Evolutionary conservation across 2,888 invertebrate genomes (phyloP).

Genomic region (Archaeoteleia sp.): DNA sequence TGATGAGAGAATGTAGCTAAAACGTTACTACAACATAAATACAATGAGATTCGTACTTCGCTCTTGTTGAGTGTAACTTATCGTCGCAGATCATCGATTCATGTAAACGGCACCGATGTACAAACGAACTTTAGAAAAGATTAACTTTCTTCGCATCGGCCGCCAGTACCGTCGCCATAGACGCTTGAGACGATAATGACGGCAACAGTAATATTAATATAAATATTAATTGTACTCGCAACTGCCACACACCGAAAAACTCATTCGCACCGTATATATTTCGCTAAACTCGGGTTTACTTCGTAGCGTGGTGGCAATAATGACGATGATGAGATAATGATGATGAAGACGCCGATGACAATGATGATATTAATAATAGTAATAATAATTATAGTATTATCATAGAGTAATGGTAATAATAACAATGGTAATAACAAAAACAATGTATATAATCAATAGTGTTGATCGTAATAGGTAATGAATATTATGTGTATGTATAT

Average conservation of each 20-base stretch:
- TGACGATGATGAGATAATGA: conserved; percentile 56
- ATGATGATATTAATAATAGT: conserved; percentile 50
- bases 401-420: conserved; percentile 56
- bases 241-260: conserved; percentile 43
- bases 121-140: conserved; percentile 50
- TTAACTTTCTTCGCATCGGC: conserved; percentile 34
- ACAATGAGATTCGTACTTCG: conserved; percentile 27
- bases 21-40: conserved; percentile 36
- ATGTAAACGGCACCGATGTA: conserved; percentile 29
- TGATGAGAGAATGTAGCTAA: conserved; percentile 13
- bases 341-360: conserved; percentile 49
- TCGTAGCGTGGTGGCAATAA: conserved; percentile 58
- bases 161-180: conserved; percentile 18
- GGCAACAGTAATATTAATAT: conserved; percentile 42
- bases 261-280: conserved; percentile 53
- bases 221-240: conserved; percentile 51
- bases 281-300: conserved; percentile 51
- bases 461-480: conserved; percentile 62
- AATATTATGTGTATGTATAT: conserved; percentile 63
- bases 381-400: conserved; percentile 58
- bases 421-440: conserved; percentile 53
- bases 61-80: conserved; percentile 20
- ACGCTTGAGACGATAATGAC: conserved; percentile 39
- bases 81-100: conserved; percentile 40
- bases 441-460: conserved; percentile 55